phyloP scores from a whole-genome alignment of 2,113 vertebrate genomes.

The Oenanthe melanoleuca region DNA sequence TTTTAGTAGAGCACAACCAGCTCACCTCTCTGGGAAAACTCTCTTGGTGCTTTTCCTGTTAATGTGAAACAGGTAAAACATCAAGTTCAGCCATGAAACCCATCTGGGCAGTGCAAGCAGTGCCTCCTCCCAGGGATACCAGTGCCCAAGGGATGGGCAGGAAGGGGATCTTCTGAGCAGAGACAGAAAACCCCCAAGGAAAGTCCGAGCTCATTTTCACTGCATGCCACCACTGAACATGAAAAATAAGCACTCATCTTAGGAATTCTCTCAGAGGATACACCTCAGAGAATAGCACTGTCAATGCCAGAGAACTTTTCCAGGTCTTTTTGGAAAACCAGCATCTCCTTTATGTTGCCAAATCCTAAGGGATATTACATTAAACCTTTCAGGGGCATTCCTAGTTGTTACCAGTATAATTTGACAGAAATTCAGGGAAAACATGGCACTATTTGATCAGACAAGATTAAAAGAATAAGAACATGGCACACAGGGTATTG shows the following conservation, averaged over 20 bases:
- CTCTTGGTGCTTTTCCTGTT: not conserved
- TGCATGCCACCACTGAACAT: not conserved
- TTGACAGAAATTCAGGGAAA: not conserved
- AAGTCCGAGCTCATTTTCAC: not conserved
- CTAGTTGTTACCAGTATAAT: not conserved
- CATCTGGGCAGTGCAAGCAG: not conserved
- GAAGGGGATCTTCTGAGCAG: not conserved
- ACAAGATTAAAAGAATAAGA: not conserved
- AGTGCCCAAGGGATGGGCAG: fast-evolving
- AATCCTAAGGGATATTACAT: not conserved
- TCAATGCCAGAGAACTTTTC: not conserved
- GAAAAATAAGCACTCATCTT: not conserved
- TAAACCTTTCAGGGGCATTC: not conserved
- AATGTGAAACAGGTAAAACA: not conserved
- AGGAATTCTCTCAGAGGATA: not conserved
- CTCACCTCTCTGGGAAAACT: not conserved
- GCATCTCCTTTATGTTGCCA: not conserved
- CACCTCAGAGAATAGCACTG: not conserved
- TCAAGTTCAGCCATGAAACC: not conserved
- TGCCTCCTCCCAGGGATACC: not conserved
- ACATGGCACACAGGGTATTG: not conserved
- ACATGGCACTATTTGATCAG: not conserved
- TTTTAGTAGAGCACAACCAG: not conserved
- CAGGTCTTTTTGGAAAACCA: not conserved
- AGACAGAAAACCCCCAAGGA: not conserved